Evolutionary conservation across 2,888 invertebrate genomes (phyloP).

Genomic region (Helicoverpa assulta): DNA sequence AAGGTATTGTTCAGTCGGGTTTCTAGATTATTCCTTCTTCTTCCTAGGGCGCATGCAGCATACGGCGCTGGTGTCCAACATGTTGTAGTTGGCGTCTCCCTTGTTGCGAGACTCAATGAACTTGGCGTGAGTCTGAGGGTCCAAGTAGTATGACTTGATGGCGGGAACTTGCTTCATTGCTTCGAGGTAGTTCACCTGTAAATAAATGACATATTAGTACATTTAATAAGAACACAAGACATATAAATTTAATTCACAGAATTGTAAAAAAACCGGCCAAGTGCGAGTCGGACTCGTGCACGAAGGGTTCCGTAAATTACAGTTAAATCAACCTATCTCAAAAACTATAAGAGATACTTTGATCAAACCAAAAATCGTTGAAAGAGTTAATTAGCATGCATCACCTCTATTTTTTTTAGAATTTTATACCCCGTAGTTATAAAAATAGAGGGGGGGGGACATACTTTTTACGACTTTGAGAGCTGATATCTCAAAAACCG

Average conservation of each 20-base stretch:
- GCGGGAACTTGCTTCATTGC: slow-evolving; percentile 93
- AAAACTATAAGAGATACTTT: too few relatives aligned
- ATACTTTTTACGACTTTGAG: too few relatives aligned
- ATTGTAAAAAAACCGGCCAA: too few relatives aligned
- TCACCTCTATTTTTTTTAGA: too few relatives aligned
- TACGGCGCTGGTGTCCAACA: slow-evolving; percentile 86
- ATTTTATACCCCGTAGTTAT: too few relatives aligned
- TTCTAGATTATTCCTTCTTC: slow-evolving; percentile 75
- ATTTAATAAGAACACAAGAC: background rate
- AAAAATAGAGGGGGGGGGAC: too few relatives aligned
- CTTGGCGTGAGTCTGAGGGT: slow-evolving; percentile 93
- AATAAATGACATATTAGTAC: slow-evolving; percentile 8
- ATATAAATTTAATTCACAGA: background rate
- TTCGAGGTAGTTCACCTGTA: slow-evolving; percentile 90
- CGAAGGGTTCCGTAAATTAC: too few relatives aligned
- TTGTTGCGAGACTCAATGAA: slow-evolving; percentile 92
- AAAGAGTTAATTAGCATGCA: too few relatives aligned
- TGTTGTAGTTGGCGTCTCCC: slow-evolving; percentile 93
- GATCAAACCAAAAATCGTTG: too few relatives aligned
- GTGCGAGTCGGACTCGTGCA: too few relatives aligned
- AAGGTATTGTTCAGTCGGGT: slow-evolving; percentile 1
- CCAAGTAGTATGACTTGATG: slow-evolving; percentile 92
- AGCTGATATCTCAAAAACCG: too few relatives aligned
- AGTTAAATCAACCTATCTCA: too few relatives aligned
- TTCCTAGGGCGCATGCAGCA: slow-evolving; percentile 87